Percentiles rank a stretch among this genome's conserved stretches.
Evolutionary conservation across 2,888 invertebrate species (phyloP).

Genomic region (Brachyptera risi): DNA sequence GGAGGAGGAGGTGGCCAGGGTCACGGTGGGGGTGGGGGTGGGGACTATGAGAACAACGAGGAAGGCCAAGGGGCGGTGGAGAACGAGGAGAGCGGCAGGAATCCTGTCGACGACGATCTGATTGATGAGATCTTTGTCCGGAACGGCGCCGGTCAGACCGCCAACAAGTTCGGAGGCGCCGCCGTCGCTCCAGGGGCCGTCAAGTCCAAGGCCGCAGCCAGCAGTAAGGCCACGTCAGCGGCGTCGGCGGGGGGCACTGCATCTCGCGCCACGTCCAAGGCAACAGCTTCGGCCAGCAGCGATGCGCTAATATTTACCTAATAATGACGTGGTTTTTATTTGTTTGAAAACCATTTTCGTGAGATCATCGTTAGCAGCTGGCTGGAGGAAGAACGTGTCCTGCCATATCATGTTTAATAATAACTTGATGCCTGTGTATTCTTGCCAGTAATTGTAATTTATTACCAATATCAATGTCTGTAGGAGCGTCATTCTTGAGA

Average conservation of each 20-base stretch:
- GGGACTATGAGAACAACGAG: background rate
- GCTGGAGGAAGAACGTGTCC: too few relatives aligned
- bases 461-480: too few relatives aligned
- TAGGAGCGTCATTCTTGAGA: too few relatives aligned
- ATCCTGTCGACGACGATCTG: background rate
- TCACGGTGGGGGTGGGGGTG: background rate
- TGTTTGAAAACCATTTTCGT: too few relatives aligned
- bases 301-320: background rate
- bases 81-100: background rate
- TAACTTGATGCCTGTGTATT: too few relatives aligned
- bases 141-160: background rate
- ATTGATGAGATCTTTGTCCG: conserved; percentile 5
- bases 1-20: background rate
- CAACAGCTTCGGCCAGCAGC: background rate
- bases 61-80: too few relatives aligned
- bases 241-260: background rate
- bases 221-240: background rate
- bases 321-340: too few relatives aligned
- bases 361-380: too few relatives aligned
- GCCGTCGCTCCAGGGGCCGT: background rate
- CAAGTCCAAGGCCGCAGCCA: background rate
- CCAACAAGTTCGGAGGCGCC: background rate
- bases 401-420: too few relatives aligned
- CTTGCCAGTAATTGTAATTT: too few relatives aligned
- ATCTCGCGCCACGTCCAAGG: background rate